Base-by-base conservation (phyloP, 2,888 invertebrate species). In the Drosophila diplacantha region DNA sequence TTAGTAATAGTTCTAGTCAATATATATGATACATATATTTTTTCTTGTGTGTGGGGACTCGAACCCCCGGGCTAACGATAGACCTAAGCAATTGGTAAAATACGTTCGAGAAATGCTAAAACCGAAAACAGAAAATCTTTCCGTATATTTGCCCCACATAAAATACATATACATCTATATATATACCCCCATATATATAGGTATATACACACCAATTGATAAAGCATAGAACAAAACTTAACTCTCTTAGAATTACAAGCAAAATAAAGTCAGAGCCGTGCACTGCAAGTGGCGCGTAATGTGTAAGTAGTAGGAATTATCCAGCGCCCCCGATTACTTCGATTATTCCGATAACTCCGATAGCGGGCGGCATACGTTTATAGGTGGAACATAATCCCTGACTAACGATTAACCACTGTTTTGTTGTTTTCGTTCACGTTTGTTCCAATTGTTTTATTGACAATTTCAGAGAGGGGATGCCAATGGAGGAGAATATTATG, bases 391-490 rank as follows among this genome's bases (percentile, higher is more conserved):
- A 26, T 41, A 60, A 50, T 51, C 60, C 61, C 61, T 37, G 61
- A 49, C 49, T 44, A 57, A 66, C 35, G 67, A 66, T 52, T 66
- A 54, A 54, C 47, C 43, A 65, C 59, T 74, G 41, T 41, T 71
- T 57, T 75, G 78, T 73, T 60, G 57, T 67, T 74, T 72, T 59
- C 59, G 57, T 67, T 74, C 66, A 62, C 61, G 69, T 69, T 69
- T 69, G 69, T 54, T 79, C 54, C 59, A 64, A 78, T 78, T 78
- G 82, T 78, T 78, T 78, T 80, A 78, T 78, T 76, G 77, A 78
- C 77, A 81, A 81, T 79, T 81, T 66, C 3, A 53, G 52, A n/a
- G n/a, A n/a, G 34, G 20, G 20, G 12, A 53, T 34, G 63, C 53
- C 53, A 52, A 63, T 54, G 63, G 55, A 26, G 44, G 32, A 29